Base-by-base conservation (phyloP, 2,113 vertebrate species). In the Propithecus coquereli region DNA sequence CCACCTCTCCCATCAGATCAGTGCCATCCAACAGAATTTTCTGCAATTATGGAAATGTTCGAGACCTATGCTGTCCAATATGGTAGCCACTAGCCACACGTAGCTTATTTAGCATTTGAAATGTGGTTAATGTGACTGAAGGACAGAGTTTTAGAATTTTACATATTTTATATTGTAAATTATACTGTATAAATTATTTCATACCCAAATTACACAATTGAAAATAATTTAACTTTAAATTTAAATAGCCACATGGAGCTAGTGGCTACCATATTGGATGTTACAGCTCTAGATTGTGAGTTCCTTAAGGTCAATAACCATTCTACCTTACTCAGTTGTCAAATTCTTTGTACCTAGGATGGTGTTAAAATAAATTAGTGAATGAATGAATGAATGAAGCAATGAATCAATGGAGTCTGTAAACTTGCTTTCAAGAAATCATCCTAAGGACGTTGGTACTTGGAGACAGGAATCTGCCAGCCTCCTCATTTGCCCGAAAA, bases 381-480 rank as follows among this genome's bases (percentile, higher is more conserved):
- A 71, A 27, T 79, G 63, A 68, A 81, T 43, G 37, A 82, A 37
- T 52, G 2, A 32, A 40, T 40, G 14, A n/a, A 13, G 63, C 17
- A n/a, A 37, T 12, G 2, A 81, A n/a, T 68, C 43, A 37, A 34
- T 43, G 18, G 57, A 54, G 57, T 94, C 71, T 88, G 16, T 27
- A 77, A 73, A 70, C 45, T 57, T 90, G 70, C 30, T 94, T 94
- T 79, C 87, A 80, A 63, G 50, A 96, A 90, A 74, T 84, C 70
- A 92, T 87, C 76, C 81, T 68, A 61, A 43, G 40, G 40, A 43
- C 40, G 40, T 43, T 43, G 40, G 40, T 43, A 43, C 40, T 43
- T 43, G 40, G 40, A 43, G 40, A 43, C 40, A 43, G 40, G 40
- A 43, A 5, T 43, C 40, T 43, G 40, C 40, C 40, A 43, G 5